Base-by-base conservation (phyloP, 2,113 vertebrate genomes). In the Choloepus hoffmanni region DNA sequence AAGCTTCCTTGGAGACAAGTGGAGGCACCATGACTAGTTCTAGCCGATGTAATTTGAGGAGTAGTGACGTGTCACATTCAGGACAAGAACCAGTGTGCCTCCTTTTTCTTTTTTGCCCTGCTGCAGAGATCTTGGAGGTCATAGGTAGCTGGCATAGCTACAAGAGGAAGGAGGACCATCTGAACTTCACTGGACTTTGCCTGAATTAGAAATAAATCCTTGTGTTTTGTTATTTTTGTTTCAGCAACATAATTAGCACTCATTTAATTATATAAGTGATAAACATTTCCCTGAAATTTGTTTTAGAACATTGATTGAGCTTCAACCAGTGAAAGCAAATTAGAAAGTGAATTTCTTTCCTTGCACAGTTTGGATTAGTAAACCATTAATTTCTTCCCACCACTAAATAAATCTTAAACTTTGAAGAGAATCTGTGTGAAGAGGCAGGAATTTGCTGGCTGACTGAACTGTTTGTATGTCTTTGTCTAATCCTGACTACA, bases 141-240 rank as follows among this genome's bases (percentile, higher is more conserved):
- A 15, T 10, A 13, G 2, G 5, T 48, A n/a, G 5, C 77, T 83
- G 21, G 33, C 43, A 0, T 60, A 86, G n/a, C 63, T n/a, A 40
- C 30, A 23, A 36, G 19, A 21, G 36, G 15, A 8, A 81, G 8
- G 23, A 76, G 18, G n/a, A 55, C 8, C 67, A 65, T 30, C n/a
- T 77, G 72, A 70, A 91, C 30, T 89, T 45, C 30, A 19, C 0
- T 78, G 30, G 48, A 48, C 77, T 73, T 91, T 60, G 50, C 23
- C 79, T 65, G 19, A 79, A 78, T 79, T 81, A 95, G 72, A 90
- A 86, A 78, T n/a, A 78, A 72, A 60, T 14, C 40, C 50, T 72
- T 79, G 53, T 55, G 53, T 55, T 55, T 55, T 55, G 18, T 55
- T 55, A 55, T 55, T 55, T 55, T 55, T 55, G 53, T 85, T 85